Evolutionary conservation across 2,797 vertebrate genomes (phyloP).

Genomic region (Coilia nasus): DNA sequence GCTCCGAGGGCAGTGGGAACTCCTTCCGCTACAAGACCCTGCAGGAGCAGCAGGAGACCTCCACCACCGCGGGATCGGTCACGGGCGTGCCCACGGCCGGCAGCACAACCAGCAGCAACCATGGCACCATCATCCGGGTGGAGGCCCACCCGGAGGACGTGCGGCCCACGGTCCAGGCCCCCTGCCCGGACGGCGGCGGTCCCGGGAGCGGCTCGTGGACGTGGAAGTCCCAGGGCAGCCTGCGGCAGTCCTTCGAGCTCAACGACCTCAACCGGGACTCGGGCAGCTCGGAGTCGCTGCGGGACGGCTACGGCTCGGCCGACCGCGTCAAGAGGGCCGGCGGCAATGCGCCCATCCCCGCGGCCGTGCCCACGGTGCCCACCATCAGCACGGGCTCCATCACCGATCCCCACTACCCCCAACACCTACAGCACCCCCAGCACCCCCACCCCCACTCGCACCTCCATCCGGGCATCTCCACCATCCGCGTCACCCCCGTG

Average conservation of each 20-base stretch:
- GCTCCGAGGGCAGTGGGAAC: constrained; percentile 86
- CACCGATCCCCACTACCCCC: constrained; percentile 71
- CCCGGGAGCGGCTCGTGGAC: constrained; percentile 83
- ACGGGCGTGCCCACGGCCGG: neutral
- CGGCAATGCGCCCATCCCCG: constrained; percentile 60
- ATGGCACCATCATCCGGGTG: constrained; percentile 83
- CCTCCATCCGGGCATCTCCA: constrained; percentile 81
- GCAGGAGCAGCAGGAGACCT: constrained; percentile 81
- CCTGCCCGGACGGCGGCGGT: constrained; percentile 80
- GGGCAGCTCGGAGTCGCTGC: constrained; percentile 87
- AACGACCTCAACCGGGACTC: constrained; percentile 95
- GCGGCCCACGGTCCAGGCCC: constrained; percentile 87
- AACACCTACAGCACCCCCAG: constrained; percentile 59
- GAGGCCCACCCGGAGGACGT: constrained; percentile 93
- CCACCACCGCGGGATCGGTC: constrained; percentile 28
- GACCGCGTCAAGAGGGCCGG: constrained; percentile 84
- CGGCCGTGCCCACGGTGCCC: constrained; percentile 60
- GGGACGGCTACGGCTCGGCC: constrained; percentile 82
- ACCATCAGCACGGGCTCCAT: constrained; percentile 64
- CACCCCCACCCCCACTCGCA: constrained; percentile 71
- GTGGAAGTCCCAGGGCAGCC: constrained; percentile 88
- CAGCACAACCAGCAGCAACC: constrained; percentile 57
- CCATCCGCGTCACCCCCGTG: constrained; percentile 91
- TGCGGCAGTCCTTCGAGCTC: constrained; percentile 90
- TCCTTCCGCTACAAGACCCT: constrained; percentile 85